A percentile compares a stretch with the other conserved stretches of the same genome.
These are phyloP conservation scores for Platichthys stellatus DNA, from an alignment of 2,113 vertebrate species.

Conservation along the genomic window DNA sequence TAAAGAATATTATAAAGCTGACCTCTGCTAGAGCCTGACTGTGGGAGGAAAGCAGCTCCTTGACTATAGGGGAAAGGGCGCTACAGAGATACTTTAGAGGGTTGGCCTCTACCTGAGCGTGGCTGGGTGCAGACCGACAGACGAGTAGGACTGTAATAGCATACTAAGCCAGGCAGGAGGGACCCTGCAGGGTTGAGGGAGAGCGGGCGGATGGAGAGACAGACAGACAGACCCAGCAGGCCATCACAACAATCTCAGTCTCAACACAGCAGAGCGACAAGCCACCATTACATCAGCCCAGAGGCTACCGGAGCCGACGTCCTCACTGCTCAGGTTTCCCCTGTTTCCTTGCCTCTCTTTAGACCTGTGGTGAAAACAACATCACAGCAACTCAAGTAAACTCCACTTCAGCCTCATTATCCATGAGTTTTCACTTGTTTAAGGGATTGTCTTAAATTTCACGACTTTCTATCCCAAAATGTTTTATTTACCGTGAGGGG, in stretches of 20 bases:
- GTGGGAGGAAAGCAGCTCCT: conserved; percentile 37
- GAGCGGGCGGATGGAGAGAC: conserved; percentile 31
- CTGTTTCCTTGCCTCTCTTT: conserved; percentile 34
- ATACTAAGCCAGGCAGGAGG: conserved; percentile 43
- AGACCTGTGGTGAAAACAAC: conserved; percentile 39
- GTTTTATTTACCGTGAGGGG: conserved; percentile 15
- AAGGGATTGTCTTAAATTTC: conserved; percentile 49
- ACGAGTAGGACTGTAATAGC: conserved; percentile 38
- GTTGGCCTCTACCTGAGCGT: conserved; percentile 6
- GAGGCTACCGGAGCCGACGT: conserved; percentile 34
- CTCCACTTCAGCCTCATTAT: conserved; percentile 53
- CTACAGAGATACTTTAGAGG: conserved; percentile 10
- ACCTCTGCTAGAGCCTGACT: conserved; percentile 31
- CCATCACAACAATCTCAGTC: conserved; percentile 61
- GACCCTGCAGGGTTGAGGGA: conserved; percentile 39
- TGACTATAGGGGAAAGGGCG: conserved; percentile 29
- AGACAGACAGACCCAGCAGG: conserved; percentile 61
- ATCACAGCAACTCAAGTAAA: conserved; percentile 19
- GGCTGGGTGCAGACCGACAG: conserved; percentile 14
- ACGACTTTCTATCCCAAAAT: conserved; percentile 16
- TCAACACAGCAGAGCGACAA: conserved; percentile 54
- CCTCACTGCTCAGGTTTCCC: conserved; percentile 30
- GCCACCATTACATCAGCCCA: conserved; percentile 55
- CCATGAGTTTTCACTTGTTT: conserved; percentile 50
- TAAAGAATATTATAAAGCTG: conserved; percentile 19